These are phyloP conservation scores for Catostomus latipinnis DNA, from an alignment of 2,797 vertebrate species.

Conservation along the genomic window DNA sequence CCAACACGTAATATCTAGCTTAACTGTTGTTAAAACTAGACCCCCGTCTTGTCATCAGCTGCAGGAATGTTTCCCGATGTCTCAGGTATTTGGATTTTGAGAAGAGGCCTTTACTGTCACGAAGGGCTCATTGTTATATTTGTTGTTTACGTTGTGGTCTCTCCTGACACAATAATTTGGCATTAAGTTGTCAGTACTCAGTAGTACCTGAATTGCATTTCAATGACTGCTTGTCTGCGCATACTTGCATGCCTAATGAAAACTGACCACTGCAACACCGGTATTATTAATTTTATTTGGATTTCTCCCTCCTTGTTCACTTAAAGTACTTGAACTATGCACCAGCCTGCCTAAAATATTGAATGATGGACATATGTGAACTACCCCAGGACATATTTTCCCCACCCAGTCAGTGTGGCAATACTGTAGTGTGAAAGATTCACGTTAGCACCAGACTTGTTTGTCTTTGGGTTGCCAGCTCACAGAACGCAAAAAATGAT, in stretches of 20 bases:
- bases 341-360: slow-evolving; percentile 46
- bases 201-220: neutral
- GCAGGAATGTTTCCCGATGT: slow-evolving; percentile 31
- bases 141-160: neutral
- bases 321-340: slow-evolving; percentile 33
- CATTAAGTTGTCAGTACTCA: slow-evolving; percentile 10
- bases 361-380: slow-evolving; percentile 43
- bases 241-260: slow-evolving; percentile 12
- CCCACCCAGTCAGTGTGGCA: slow-evolving; percentile 34
- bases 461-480: slow-evolving; percentile 52
- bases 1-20: neutral
- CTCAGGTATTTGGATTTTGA: slow-evolving; percentile 41
- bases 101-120: slow-evolving; percentile 6
- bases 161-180: neutral
- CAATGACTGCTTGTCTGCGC: neutral
- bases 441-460: slow-evolving; percentile 55
- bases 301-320: neutral
- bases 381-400: slow-evolving; percentile 28
- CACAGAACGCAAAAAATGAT: slow-evolving; percentile 60
- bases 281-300: slow-evolving; percentile 13
- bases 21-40: neutral
- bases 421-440: slow-evolving; percentile 32
- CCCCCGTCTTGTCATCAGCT: slow-evolving; percentile 8
- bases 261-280: slow-evolving; percentile 2
- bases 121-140: neutral